Base-by-base conservation (phyloP, 2,888 invertebrate genomes). In the Dryomyza anilis region DNA sequence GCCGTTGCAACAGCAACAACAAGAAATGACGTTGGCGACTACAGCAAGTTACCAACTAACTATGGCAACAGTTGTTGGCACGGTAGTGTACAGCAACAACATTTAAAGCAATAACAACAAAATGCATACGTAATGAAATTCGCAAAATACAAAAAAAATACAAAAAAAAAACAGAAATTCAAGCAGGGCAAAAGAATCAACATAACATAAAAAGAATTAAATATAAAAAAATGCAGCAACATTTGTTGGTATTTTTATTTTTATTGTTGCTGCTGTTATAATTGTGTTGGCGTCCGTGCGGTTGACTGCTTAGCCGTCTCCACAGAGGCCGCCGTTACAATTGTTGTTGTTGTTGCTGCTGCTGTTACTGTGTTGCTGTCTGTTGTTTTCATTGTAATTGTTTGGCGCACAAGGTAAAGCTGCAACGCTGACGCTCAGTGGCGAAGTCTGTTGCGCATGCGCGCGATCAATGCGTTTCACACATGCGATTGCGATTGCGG, bases 201-300 rank as follows among this genome's bases (percentile, higher is more conserved):
- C 23, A 8, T 2, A 25, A 50, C 6, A 16, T 4, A 50, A 50
- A 14, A 50, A 7, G 23, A 23, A 50, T 23, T 14, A 14, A 25
- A 8, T 14, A 21, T 19, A 6, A 12, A 48, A 23, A 50, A 50
- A 50, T 50, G 68, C 63, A 63, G 59, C 58, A 58, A 30, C 61
- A 61, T 53, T 57, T 64, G 66, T 60, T 68, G 63, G 60, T 61
- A 56, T 66, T 58, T 61, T 68, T 56, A 48, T 39, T 46, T 8
- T 27, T 61, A 46, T 36, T 55, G 50, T 36, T 50, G 36, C 33
- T 52, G 36, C 36, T 39, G 50, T 60, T 50, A 25, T 23, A 29
- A 48, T 50, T 3, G 48, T 25, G 12, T 23, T 48, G 19, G 48
- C 25, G 19, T 3, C 19, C 25, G 10, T 50, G 23, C 25, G 8